A percentile compares a stretch with the other conserved stretches of the same genome.
Evolutionary conservation across 2,113 vertebrate genomes (phyloP).

Genomic region (Piprites chloris): DNA sequence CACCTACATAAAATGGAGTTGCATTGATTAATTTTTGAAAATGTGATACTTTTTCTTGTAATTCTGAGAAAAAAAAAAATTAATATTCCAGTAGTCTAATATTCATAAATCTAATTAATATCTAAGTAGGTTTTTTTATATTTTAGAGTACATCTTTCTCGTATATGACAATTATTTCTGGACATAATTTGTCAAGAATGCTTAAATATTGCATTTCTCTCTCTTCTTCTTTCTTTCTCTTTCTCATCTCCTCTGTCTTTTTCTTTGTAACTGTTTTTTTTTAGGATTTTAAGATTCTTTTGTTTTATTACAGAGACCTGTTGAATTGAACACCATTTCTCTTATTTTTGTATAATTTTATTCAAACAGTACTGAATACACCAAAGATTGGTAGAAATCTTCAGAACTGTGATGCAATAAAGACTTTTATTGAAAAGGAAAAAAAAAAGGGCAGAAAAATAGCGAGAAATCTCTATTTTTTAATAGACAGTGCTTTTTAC

Average conservation of each 20-base stretch:
- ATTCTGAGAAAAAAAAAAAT: slow-evolving; percentile 51
- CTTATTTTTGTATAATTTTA: neutral
- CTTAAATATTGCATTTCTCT: neutral
- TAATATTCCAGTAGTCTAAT: slow-evolving; percentile 42
- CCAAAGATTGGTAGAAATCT: neutral
- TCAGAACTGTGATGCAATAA: neutral
- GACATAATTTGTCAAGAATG: slow-evolving; percentile 4
- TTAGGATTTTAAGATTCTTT: neutral
- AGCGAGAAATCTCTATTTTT: neutral
- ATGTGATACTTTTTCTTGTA: slow-evolving; percentile 46
- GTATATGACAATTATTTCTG: slow-evolving; percentile 22
- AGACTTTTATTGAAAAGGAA: neutral
- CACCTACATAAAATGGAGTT: slow-evolving; percentile 25
- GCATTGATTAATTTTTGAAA: slow-evolving; percentile 42
- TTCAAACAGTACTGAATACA: neutral
- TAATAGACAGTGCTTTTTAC: neutral
- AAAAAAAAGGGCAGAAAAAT: neutral
- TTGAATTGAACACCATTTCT: neutral
- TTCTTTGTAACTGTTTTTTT: neutral
- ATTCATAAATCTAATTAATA: slow-evolving; percentile 56
- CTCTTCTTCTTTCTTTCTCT: neutral
- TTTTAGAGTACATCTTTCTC: neutral
- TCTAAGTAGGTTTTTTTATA: neutral
- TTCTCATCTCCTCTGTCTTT: neutral
- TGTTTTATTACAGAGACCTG: neutral